Conservation (phyloP, 2,113 vertebrate species). For the Tychaedon coryphoeus region DNA sequence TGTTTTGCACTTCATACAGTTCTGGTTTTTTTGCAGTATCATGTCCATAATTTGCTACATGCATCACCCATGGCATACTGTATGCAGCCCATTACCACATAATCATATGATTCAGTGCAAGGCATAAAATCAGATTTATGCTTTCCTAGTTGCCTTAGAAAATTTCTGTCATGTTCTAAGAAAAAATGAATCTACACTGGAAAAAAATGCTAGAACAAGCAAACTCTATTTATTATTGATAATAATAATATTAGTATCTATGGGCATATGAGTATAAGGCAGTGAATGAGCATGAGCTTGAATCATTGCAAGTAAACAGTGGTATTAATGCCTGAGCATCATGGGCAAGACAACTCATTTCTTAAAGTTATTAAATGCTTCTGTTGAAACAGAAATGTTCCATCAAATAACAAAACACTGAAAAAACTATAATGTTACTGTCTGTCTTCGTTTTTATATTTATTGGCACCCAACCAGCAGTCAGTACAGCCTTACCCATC, state of each 20-base stretch:
- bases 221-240: not conserved
- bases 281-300: not conserved
- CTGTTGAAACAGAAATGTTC: not conserved
- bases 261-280: not conserved
- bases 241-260: too few species aligned
- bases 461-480: not conserved
- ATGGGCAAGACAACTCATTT: not conserved
- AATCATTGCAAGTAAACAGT: not conserved
- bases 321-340: not conserved
- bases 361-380: not conserved
- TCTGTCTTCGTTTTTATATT: not conserved
- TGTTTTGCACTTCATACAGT: not conserved
- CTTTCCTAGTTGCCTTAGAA: not conserved
- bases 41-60: constrained; percentile 37
- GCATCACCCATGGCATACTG: not conserved
- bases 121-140: not conserved
- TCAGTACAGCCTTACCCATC: not conserved
- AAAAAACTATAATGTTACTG: not conserved
- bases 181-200: not conserved
- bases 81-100: not conserved
- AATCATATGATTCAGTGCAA: not conserved
- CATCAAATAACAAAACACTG: not conserved
- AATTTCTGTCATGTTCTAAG: not conserved
- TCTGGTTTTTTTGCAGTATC: not conserved
- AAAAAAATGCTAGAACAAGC: not conserved